Evolutionary conservation across 53 echinoderm and acorn worm species (phyloP), one percentile per base, ranked within the genome.

Genomic region (Luidia sarsii): DNA sequence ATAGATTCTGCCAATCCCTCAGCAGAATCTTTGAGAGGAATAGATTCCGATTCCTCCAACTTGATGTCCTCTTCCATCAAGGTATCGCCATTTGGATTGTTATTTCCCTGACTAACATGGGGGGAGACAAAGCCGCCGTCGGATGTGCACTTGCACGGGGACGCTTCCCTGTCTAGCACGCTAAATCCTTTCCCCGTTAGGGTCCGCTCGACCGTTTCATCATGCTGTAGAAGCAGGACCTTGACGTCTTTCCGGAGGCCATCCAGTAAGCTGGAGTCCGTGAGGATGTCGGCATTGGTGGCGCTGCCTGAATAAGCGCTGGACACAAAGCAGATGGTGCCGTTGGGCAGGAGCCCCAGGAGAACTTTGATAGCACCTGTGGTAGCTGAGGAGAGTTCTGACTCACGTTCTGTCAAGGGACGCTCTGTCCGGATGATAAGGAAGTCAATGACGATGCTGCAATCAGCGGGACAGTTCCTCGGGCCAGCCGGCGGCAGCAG

Each of bases 171-270:
- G 33, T 46, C 32, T 19, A 77, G 30, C 48, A 77, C 77, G 18
- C 36, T 45, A 61, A 77, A 77, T 3, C 77, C 77, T 22, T 61
- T 59, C 39, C 41, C 29, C 38, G 13, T 77, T n/a, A 77, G 49
- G 29, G 18, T 32, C 46, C 33, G 7, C 6, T 77, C 31, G 2
- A 59, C 33, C n/a, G 27, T 10, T 21, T 14, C 24, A 27, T 62
- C 60, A 3, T 60, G 45, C 21, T 77, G 46, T 13, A 77, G 77
- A 36, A 77, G 77, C 5, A 48, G 48, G 21, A 77, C 61, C 15
- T 27, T 57, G 21, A 30, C 32, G 11, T 21, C 32, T 1, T 77
- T 48, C 14, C 48, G 33, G 16, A 60, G 32, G 23, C 7, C 32
- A 32, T 61, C 33, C 18, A 37, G 45, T 39, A 77, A 20, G 7